These are phyloP conservation scores for Aradus depressus DNA, from an alignment of 2,888 invertebrate species.

Conservation along the genomic window DNA sequence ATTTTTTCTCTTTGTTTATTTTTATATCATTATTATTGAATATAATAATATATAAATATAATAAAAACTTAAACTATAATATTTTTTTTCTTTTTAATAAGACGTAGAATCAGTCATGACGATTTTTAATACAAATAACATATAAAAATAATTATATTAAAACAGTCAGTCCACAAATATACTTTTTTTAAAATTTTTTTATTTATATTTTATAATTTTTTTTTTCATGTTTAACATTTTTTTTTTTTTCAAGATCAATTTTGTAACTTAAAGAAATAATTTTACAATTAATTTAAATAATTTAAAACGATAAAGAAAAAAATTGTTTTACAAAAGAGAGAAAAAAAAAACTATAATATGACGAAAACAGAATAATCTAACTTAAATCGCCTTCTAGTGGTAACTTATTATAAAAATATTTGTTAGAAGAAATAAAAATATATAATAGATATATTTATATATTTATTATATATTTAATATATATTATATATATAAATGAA, in stretches of 20 bases:
- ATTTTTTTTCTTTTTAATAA: slow-evolving; percentile 8
- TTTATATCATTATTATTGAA: too few relatives aligned
- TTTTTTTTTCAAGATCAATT: slow-evolving; percentile 7
- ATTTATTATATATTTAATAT: too few relatives aligned
- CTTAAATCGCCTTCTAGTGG: slow-evolving; percentile 8
- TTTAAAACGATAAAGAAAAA: background rate
- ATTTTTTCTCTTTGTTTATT: too few relatives aligned
- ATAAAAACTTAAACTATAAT: slow-evolving; percentile 12
- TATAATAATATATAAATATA: slow-evolving; percentile 2
- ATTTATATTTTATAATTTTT: too few relatives aligned
- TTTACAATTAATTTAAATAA: slow-evolving; percentile 7
- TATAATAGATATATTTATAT: background rate
- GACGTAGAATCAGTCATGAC: slow-evolving; percentile 21
- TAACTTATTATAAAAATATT: background rate
- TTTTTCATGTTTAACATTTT: too few relatives aligned
- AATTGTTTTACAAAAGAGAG: background rate
- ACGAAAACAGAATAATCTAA: background rate
- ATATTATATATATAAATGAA: too few relatives aligned
- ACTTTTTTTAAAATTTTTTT: too few relatives aligned
- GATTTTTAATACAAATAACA: slow-evolving; percentile 14
- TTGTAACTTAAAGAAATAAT: slow-evolving; percentile 1
- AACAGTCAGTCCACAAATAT: slow-evolving; percentile 1
- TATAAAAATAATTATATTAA: background rate
- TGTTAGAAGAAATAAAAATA: background rate
- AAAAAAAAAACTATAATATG: background rate